These are phyloP conservation scores for Pachycephala philippinensis DNA, from an alignment of 2,113 vertebrate genomes.

Conservation along the genomic window DNA sequence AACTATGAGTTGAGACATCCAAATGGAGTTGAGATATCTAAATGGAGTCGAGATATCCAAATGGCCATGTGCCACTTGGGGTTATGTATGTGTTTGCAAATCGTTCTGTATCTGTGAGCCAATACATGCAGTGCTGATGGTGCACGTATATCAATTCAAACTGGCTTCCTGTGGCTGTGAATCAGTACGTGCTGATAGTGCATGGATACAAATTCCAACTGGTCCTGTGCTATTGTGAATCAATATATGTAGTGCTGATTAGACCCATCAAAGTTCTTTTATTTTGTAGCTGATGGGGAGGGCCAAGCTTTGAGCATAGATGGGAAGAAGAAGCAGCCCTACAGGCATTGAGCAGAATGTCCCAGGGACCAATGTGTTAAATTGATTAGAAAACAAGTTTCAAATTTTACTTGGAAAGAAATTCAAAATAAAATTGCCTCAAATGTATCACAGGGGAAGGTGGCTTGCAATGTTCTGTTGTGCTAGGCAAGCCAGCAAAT, in stretches of 20 bases:
- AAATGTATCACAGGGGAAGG: neutral
- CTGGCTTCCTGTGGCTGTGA: neutral
- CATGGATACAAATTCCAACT: neutral
- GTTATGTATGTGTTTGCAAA: neutral
- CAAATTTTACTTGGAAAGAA: conserved; percentile 40
- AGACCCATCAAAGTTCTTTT: neutral
- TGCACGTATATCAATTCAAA: neutral
- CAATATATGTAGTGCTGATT: neutral
- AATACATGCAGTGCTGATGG: neutral
- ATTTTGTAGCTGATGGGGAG: neutral
- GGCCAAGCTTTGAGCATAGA: neutral
- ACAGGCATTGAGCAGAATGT: neutral
- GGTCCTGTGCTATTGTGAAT: neutral
- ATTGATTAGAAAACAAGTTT: neutral
- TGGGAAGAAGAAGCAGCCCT: neutral
- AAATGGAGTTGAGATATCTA: neutral
- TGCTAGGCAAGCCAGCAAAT: conserved; percentile 48
- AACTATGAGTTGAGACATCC: rapidly evolving
- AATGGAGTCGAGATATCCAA: neutral
- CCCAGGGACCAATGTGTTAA: conserved; percentile 38
- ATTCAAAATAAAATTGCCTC: conserved; percentile 6
- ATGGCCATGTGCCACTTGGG: neutral
- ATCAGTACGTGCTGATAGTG: neutral
- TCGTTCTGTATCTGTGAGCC: neutral
- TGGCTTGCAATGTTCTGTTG: conserved; percentile 1